Evolutionary conservation across 2,113 vertebrate species (phyloP), one percentile per base, ranked within the genome.

Genomic region (Brachirus orientalis): DNA sequence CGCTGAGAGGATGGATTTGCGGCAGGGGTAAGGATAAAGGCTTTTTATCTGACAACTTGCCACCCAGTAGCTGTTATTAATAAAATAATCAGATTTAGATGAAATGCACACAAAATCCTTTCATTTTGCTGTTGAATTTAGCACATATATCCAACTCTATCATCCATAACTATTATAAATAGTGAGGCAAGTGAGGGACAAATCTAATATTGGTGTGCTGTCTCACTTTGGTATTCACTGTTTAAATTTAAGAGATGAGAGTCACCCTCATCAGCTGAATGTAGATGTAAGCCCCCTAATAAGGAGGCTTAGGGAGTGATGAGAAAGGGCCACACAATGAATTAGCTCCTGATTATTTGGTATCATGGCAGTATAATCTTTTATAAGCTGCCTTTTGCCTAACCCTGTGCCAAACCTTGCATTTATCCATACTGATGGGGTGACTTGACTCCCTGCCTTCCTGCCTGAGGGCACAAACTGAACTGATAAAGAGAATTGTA

Each of bases 321-420:
- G 88, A 77, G 68, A 87, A 69, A 69, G 69, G 85, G 76, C 80
- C 82, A 72, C 78, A 78, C 86, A 78, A 75, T 80, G 79, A 90
- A 91, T 93, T 90, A 92, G 82, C 86, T 86, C 71, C 61, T 85
- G 82, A 89, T 89, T 88, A 90, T 90, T 90, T 91, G 79, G 80
- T 86, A 87, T 85, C 77, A 78, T 87, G 75, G 65, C 74, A 67
- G 74, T 37, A 41, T 87, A 90, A 91, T 92, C 85, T 90, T 87
- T 73, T 72, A 73, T 90, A 90, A 91, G 83, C 80, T 41, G 45
- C 54, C 72, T 83, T 82, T 85, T 80, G 55, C 53, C 57, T 63
- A 78, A 83, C 77, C 74, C 51, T 41, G 50, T 33, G 50, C 65
- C 9, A 20, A 79, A 80, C 65, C 64, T 72, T 62, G 47, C 59